These are phyloP conservation scores for Porites evermanni DNA, from an alignment of 92 coral and sea anemone species.

Conservation along the genomic window DNA sequence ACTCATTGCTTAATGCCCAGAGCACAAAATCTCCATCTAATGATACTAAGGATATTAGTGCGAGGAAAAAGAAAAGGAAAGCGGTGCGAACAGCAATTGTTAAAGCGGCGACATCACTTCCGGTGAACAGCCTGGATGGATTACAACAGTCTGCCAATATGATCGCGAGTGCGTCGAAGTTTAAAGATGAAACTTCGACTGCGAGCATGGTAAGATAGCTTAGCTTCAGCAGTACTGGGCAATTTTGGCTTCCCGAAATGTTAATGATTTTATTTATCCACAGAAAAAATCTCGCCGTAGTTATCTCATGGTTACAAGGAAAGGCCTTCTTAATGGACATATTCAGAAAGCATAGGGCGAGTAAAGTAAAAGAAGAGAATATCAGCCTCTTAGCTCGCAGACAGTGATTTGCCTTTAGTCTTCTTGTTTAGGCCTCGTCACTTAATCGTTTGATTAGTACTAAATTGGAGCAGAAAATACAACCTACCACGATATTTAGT, in stretches of 20 bases:
- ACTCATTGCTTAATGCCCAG: conserved; percentile 64
- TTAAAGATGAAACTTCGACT: conserved; percentile 29
- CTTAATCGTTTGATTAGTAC: too few species aligned
- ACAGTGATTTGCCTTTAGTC: too few species aligned
- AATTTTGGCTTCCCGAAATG: neutral
- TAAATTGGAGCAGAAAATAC: too few species aligned
- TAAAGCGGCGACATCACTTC: conserved; percentile 40
- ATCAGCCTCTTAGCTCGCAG: too few species aligned
- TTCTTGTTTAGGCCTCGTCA: too few species aligned
- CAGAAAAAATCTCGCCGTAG: too few species aligned
- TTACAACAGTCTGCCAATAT: conserved; percentile 46
- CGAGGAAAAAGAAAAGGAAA: conserved; percentile 26
- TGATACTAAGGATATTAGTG: conserved; percentile 1
- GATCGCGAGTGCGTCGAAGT: conserved; percentile 44
- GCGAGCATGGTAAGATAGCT: conserved; percentile 26
- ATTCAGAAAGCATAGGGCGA: too few species aligned
- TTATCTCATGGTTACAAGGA: too few species aligned
- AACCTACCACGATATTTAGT: too few species aligned
- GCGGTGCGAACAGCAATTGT: conserved; percentile 43
- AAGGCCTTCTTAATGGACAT: too few species aligned
- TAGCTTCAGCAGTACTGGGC: neutral
- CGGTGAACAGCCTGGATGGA: conserved; percentile 48
- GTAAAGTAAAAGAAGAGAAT: too few species aligned
- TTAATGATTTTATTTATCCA: too few species aligned
- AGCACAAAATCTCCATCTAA: conserved; percentile 29